A percentile compares a stretch with the other conserved stretches of the same genome.
These are phyloP conservation scores for Forpus xanthops DNA, from an alignment of 2,797 vertebrate species.

Conservation along the genomic window DNA sequence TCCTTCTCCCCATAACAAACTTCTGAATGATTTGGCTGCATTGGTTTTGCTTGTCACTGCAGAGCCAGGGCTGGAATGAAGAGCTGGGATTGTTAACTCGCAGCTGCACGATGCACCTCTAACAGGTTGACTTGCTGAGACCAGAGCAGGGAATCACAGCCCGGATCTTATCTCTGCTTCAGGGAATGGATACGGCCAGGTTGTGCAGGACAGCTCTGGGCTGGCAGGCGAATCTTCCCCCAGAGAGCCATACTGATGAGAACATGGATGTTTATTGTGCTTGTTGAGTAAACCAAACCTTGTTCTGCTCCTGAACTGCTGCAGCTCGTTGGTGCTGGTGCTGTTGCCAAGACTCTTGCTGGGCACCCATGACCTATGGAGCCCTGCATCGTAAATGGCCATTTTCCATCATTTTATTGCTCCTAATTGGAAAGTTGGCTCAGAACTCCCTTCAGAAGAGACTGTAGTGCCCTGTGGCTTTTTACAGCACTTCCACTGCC, in stretches of 20 bases:
- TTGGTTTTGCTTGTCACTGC: not conserved
- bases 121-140: not conserved
- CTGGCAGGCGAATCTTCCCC: not conserved
- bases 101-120: not conserved
- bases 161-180: not conserved
- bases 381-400: not conserved
- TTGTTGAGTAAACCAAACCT: not conserved
- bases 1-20: not conserved
- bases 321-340: accelerated
- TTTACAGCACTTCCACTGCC: not conserved
- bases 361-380: not conserved
- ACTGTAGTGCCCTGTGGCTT: not conserved
- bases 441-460: not conserved
- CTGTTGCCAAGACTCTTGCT: not conserved
- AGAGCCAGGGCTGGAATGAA: not conserved
- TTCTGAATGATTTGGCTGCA: not conserved
- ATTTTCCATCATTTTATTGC: not conserved
- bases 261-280: not conserved
- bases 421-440: not conserved
- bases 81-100: not conserved
- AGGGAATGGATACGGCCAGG: not conserved
- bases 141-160: accelerated
- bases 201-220: not conserved
- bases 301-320: not conserved
- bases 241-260: not conserved